A percentile compares a stretch with the other conserved stretches of the same genome.
phyloP scores from a whole-genome alignment of 2,797 vertebrate genomes.

The Peromyscus melanophrys region DNA sequence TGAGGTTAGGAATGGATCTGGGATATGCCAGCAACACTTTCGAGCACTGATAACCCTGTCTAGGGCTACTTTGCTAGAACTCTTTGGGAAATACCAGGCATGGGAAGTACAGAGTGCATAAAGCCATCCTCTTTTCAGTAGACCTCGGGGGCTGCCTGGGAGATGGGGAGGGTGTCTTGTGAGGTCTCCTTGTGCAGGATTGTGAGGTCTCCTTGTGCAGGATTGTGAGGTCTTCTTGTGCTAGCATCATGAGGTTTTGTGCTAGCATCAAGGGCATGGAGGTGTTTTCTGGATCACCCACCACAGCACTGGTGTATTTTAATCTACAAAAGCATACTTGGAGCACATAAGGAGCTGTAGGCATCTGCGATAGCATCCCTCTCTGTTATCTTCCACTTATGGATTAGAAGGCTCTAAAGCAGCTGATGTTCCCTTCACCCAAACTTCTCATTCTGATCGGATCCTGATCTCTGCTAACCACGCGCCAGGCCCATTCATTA shows the following conservation, averaged over 20 bases:
- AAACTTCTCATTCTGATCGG: background rate
- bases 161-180: background rate
- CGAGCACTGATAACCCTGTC: background rate
- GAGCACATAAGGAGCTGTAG: background rate
- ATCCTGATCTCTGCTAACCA: background rate
- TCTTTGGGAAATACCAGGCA: background rate
- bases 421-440: background rate
- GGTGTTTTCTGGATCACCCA: background rate
- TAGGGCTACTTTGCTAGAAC: background rate
- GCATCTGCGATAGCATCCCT: background rate
- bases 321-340: background rate
- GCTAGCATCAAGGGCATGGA: background rate
- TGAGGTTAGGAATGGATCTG: background rate
- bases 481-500: background rate
- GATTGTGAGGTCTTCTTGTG: background rate
- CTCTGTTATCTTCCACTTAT: background rate
- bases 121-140: background rate
- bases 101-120: background rate
- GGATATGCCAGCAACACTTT: conserved; percentile 5
- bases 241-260: background rate
- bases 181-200: background rate
- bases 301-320: background rate
- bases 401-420: background rate
- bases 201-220: background rate
- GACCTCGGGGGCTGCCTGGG: background rate